Percentiles rank a stretch among this genome's conserved stretches.
phyloP scores from a whole-genome alignment of 2,797 vertebrate species.

The Orientallactaga sibirica region DNA sequence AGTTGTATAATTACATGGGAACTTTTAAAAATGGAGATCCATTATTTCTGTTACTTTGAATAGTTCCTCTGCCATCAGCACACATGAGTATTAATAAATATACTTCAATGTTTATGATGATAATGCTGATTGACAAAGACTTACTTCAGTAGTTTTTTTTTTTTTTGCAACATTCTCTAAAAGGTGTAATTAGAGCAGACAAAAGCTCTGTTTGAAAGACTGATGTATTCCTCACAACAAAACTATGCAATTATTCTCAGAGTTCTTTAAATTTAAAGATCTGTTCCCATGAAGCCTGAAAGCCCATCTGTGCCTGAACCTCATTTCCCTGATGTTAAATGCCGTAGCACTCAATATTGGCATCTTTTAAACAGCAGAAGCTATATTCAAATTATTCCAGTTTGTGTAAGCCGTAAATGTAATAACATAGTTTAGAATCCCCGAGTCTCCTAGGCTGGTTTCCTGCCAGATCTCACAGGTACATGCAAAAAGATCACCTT shows the following conservation, averaged over 20 bases:
- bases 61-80: slow-evolving; percentile 8
- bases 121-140: slow-evolving; percentile 55
- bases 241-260: slow-evolving; percentile 80
- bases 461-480: neutral
- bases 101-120: slow-evolving; percentile 52
- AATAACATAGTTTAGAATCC: slow-evolving; percentile 1
- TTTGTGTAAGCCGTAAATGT: slow-evolving; percentile 46
- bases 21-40: slow-evolving; percentile 17
- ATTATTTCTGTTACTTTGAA: slow-evolving; percentile 31
- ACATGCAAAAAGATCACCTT: neutral
- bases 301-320: slow-evolving; percentile 76
- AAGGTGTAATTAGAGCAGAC: slow-evolving; percentile 79
- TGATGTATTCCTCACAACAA: slow-evolving; percentile 70
- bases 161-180: slow-evolving; percentile 57
- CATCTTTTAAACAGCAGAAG: slow-evolving; percentile 59
- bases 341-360: slow-evolving; percentile 42
- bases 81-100: slow-evolving; percentile 65
- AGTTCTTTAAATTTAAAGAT: slow-evolving; percentile 84
- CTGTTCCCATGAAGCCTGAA: slow-evolving; percentile 79
- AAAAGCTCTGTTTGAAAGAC: slow-evolving; percentile 77
- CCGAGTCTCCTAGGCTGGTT: neutral
- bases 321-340: slow-evolving; percentile 76
- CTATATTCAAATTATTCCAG: slow-evolving; percentile 60
- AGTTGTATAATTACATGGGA: slow-evolving; percentile 29
- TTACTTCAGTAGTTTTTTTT: neutral